phyloP scores from a whole-genome alignment of 2,113 vertebrate genomes.

The Toxotes jaculatrix region DNA sequence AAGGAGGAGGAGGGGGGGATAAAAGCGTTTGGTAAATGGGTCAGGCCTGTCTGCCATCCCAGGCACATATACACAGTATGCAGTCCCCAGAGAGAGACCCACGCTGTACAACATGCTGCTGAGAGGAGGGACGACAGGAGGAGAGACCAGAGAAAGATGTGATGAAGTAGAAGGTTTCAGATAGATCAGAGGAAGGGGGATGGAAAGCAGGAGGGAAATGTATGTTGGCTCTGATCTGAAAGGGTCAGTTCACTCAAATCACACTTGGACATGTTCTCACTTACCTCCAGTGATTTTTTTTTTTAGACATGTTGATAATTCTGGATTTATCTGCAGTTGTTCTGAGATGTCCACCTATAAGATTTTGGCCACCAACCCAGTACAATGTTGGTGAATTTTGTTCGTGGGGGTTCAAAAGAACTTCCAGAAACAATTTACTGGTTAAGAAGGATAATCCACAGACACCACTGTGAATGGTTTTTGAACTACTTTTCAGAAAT shows the following conservation, averaged over 20 bases:
- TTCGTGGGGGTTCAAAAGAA: not conserved
- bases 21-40: constrained; percentile 76
- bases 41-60: constrained; percentile 75
- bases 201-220: not conserved
- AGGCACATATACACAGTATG: constrained; percentile 50
- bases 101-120: constrained; percentile 53
- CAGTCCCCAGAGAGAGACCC: constrained; percentile 56
- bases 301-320: not conserved
- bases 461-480: too few species aligned
- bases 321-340: not conserved
- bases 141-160: constrained; percentile 6
- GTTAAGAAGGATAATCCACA: not conserved
- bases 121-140: constrained; percentile 46
- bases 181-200: constrained; percentile 20
- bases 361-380: not conserved
- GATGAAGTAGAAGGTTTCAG: constrained; percentile 29
- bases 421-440: not conserved
- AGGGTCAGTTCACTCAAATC: constrained; percentile 13
- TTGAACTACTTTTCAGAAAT: too few species aligned
- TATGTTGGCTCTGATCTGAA: constrained; percentile 17
- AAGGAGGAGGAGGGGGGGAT: constrained; percentile 29
- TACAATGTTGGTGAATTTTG: too few species aligned
- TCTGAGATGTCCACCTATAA: not conserved
- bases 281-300: not conserved
- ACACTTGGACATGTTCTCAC: constrained; percentile 14